Percentiles rank a stretch among this genome's conserved stretches.
Evolutionary conservation across 2,113 vertebrate genomes (phyloP).

Genomic region (Chaetodon trifascialis): DNA sequence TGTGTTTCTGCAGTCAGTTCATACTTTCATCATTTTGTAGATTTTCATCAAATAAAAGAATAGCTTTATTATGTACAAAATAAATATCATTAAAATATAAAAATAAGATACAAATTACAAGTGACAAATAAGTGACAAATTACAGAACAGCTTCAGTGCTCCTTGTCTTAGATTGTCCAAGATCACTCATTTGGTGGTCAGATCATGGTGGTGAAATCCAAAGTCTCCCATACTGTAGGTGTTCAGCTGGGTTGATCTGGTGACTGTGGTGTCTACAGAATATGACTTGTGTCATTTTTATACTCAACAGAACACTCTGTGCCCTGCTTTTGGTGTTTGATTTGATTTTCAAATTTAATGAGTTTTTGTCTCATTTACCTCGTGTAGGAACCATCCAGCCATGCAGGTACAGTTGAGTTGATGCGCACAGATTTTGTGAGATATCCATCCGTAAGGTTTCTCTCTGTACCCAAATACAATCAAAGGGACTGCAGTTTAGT

Average conservation of each 20-base stretch:
- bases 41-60: background rate
- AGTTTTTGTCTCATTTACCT: no score
- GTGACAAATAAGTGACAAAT: no score
- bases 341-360: no score
- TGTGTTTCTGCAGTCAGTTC: slow-evolving; percentile 2
- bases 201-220: background rate
- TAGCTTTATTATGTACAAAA: background rate
- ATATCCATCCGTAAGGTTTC: background rate
- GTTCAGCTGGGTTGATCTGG: background rate
- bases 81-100: background rate
- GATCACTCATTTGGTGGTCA: background rate
- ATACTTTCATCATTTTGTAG: background rate
- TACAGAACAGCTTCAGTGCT: background rate
- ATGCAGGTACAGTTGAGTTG: background rate
- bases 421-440: background rate
- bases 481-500: background rate
- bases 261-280: no score
- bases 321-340: background rate
- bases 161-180: background rate
- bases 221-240: background rate
- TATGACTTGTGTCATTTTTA: background rate
- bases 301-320: background rate
- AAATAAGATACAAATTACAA: background rate
- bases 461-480: background rate
- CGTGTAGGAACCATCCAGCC: background rate